Base-by-base conservation (phyloP, 2,888 invertebrate species). In the Salticus scenicus region DNA sequence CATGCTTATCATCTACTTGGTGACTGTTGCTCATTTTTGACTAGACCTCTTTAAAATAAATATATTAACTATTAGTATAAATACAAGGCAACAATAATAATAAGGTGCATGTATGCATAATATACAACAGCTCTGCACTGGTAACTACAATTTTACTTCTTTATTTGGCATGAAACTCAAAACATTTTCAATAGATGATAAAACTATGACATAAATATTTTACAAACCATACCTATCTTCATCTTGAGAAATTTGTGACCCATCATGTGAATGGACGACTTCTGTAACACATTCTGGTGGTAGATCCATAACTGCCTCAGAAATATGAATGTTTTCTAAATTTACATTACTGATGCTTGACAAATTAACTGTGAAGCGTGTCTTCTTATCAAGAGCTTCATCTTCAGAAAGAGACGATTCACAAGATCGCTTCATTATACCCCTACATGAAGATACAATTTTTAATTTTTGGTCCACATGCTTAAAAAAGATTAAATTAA, bases 271-370 rank as follows among this genome's bases (percentile, higher is more conserved):
- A 63, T 78, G 57, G 20, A 73, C n/a, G 14, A 84, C 33, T 74
- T 84, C 84, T 74, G 77, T 27, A 27, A 42, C 37, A 71, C 78
- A 71, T n/a, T 82, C 82, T 8, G 70, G 27, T 12, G 67, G 73
- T 20, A 70, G 24, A 30, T 79, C 84, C 20, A 84, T 28, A 0
- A 67, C 51, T 7, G 41, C n/a, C 7, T 37, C n/a, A 0, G 74
- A 28, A 12, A 69, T 41, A 2, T 84, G 66, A 12, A 84, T 24
- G 24, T 24, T 57, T 24, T 57, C 57, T 24, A 57, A 24, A 24
- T 5, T n/a, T 17, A 57, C 57, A 57, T 57, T 24, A 24, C 4
- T 5, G 7, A 57, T 57, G 12, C 4, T 47, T 5, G 42, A 47
- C 2, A 47, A 14, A 47, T 47, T 57, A 8, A 57, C 4, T 0